Evolutionary conservation across 1,140 invertebrate species (phyloP).

Genomic region (Achroia grisella): DNA sequence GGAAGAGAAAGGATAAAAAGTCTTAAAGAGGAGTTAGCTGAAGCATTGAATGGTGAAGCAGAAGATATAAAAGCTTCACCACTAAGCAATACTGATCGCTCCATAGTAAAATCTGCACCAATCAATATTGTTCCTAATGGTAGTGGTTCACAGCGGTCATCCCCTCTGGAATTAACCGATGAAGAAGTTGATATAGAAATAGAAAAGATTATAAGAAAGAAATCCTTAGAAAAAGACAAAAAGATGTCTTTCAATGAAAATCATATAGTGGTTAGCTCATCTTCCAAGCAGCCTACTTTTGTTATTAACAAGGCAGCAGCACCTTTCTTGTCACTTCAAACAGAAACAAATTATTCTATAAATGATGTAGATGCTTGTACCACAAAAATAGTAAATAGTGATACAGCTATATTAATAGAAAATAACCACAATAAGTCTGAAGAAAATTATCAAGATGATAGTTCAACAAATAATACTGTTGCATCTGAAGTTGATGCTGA

Average conservation of each 20-base stretch:
- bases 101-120: conserved; percentile 72
- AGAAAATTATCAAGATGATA: conserved; percentile 25
- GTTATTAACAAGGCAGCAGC: conserved; percentile 30
- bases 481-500: conserved; percentile 22
- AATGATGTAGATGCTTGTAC: conserved; percentile 25
- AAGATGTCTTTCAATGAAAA: conserved; percentile 36
- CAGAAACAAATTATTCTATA: conserved; percentile 25
- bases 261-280: conserved; percentile 10
- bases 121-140: conserved; percentile 75
- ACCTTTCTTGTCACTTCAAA: conserved; percentile 34
- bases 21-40: conserved; percentile 67
- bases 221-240: conserved; percentile 55
- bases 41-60: conserved; percentile 52
- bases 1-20: conserved; percentile 71
- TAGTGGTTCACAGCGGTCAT: conserved; percentile 67
- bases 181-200: conserved; percentile 77
- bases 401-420: conserved; percentile 22
- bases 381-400: conserved; percentile 20
- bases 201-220: conserved; percentile 72
- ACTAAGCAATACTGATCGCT: conserved; percentile 44
- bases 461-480: conserved; percentile 29
- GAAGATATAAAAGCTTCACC: conserved; percentile 39
- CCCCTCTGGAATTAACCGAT: conserved; percentile 74
- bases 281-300: conserved; percentile 27
- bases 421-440: conserved; percentile 22